Evolutionary conservation across 2,113 vertebrate species (phyloP).

Genomic region (Fulmarus glacialis): DNA sequence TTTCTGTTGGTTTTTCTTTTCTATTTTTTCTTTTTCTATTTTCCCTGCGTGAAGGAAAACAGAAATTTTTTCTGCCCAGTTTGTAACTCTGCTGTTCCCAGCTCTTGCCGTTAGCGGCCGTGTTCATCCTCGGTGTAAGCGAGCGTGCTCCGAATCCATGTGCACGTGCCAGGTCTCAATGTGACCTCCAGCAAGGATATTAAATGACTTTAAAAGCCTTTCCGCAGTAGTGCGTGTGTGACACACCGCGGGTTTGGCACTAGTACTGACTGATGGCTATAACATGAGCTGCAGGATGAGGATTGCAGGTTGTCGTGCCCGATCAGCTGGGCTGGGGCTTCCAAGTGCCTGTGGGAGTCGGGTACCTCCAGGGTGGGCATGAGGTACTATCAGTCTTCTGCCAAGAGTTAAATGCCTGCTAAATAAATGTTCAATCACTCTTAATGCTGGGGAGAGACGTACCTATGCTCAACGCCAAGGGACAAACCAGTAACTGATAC

Average conservation of each 20-base stretch:
- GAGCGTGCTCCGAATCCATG: fast-evolving
- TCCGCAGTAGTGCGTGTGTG: neutral
- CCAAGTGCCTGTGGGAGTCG: neutral
- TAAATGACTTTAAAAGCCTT: neutral
- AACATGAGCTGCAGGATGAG: neutral
- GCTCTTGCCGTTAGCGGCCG: fast-evolving
- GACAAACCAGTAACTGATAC: neutral
- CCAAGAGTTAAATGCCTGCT: neutral
- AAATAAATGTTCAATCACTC: neutral
- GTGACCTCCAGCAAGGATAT: neutral
- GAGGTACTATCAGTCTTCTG: neutral
- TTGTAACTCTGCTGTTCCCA: neutral
- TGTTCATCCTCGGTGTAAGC: fast-evolving
- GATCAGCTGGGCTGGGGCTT: neutral
- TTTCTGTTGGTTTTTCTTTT: neutral
- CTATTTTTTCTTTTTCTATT: neutral
- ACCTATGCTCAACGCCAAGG: neutral
- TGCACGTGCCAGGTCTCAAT: fast-evolving
- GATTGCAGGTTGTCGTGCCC: neutral
- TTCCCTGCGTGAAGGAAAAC: neutral
- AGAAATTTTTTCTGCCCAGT: neutral
- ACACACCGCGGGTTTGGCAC: fast-evolving
- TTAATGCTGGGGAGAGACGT: neutral
- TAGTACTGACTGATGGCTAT: neutral
- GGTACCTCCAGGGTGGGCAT: fast-evolving